Conservation (phyloP, 1,140 invertebrate genomes). For the Linepithema humile region DNA sequence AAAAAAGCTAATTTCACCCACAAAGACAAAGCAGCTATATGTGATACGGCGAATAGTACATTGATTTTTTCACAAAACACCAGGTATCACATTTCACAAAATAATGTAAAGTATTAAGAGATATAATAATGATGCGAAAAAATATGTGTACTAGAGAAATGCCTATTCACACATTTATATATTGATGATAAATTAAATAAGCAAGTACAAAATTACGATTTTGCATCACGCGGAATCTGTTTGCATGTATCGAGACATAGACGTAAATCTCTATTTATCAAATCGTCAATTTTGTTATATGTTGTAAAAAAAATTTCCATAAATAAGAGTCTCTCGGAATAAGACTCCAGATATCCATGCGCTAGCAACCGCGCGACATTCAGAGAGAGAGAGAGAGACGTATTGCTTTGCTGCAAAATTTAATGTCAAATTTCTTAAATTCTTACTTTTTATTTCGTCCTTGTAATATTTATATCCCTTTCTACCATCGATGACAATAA, state of each 20-base stretch:
- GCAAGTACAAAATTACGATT: neutral
- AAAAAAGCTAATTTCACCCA: too few species aligned
- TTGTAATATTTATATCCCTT: neutral
- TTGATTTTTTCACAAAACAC: too few species aligned
- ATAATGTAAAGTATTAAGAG: too few species aligned
- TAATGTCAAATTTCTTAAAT: constrained; percentile 57
- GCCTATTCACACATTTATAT: too few species aligned
- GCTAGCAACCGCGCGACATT: constrained; percentile 8
- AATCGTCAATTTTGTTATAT: constrained; percentile 34
- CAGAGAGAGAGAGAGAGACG: neutral
- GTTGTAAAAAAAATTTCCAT: constrained; percentile 29
- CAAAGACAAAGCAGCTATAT: too few species aligned
- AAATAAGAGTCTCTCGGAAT: constrained; percentile 2
- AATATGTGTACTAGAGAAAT: too few species aligned
- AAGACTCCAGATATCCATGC: neutral
- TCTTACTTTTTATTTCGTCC: constrained; percentile 29
- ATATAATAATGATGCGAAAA: neutral
- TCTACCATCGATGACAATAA: neutral
- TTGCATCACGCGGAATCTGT: neutral
- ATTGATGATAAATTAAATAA: neutral
- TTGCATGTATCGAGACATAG: neutral
- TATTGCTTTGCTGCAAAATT: constrained; percentile 54
- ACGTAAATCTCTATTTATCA: constrained; percentile 9
- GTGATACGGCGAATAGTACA: too few species aligned
- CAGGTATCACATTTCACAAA: too few species aligned